Evolutionary conservation across 2,888 invertebrate species (phyloP).

Genomic region (Scaeva pyrastri): DNA sequence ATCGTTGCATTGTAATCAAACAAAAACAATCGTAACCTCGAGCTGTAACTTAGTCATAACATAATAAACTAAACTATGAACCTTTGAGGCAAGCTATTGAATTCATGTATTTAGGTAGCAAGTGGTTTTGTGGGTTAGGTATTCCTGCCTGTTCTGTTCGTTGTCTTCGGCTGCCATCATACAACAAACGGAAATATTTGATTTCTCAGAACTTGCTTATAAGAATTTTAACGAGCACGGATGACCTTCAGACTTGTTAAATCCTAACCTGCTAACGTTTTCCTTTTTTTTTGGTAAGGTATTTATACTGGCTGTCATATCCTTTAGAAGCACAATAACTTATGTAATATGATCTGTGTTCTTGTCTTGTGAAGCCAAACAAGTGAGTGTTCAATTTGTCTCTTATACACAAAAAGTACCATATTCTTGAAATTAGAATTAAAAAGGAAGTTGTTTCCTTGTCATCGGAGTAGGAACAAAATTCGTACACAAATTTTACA

Average conservation of each 20-base stretch:
- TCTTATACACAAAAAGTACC: background rate
- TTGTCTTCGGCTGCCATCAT: background rate
- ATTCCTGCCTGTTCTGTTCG: background rate
- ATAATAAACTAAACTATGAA: background rate
- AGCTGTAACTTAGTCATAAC: background rate
- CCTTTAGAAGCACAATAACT: background rate
- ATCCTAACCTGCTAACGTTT: background rate
- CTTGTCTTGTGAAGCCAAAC: slow-evolving; percentile 2
- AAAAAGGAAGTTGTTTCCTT: background rate
- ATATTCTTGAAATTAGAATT: background rate
- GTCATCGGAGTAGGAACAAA: too few relatives aligned
- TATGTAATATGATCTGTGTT: slow-evolving; percentile 1
- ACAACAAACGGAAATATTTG: background rate
- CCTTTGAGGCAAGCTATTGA: background rate
- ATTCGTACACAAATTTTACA: too few relatives aligned
- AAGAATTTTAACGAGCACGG: background rate
- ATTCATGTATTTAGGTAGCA: background rate
- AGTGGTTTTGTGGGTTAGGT: too few relatives aligned
- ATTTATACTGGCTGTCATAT: background rate
- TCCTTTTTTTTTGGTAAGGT: background rate
- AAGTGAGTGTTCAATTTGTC: background rate
- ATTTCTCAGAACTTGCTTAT: background rate
- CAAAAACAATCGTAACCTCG: background rate
- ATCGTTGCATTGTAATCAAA: background rate
- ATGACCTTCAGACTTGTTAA: slow-evolving; percentile 6